Base-by-base conservation (phyloP, 2,797 vertebrate species). In the Chelon auratus region DNA sequence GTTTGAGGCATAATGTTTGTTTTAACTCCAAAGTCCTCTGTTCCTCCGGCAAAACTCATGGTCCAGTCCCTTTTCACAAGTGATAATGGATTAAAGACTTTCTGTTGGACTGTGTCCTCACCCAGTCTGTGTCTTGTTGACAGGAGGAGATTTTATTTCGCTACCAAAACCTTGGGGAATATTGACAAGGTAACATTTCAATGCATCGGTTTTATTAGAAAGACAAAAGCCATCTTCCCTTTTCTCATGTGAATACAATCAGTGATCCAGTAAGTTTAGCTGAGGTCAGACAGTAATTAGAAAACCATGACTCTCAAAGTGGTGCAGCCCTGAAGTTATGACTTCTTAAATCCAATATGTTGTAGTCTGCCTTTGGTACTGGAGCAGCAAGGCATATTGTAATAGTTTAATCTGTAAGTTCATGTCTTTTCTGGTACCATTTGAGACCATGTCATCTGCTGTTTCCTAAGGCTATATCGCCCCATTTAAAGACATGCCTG, bases 221-320 rank as follows among this genome's bases (percentile, higher is more conserved):
- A 1, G 51, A 60, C 58, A 77, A 56, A 80, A 40, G 63, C 87
- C 68, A 75, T 81, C 71, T 56, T 22, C 56, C 82, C 67, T 74
- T 53, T 56, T 63, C 30, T 33, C 15, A 63, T 51, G 58, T 69
- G 57, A 71, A 45, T 42, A 15, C 40, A 70, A 22, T 72, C 18
- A 47, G 24, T 68, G 51, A 54, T 30, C 75, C 37, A 79, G 15
- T 48, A 59, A 63, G 76, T 36, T 81, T 76, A 75, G 26, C 62
- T 62, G 54, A 76, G 58, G 68, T 84, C 50, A 51, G 60, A 73
- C 64, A 26, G 60, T 68, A 30, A 78, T 75, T 45, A 53, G 48
- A 53, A 75, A 75, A 48, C 62, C 30, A 51, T 77, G 55, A 73
- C 26, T 61, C n/a, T 66, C 42, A 43, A 69, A 54, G 18, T 63